phyloP scores from a whole-genome alignment of 2,888 invertebrate genomes.

The Agriotes lineatus region DNA sequence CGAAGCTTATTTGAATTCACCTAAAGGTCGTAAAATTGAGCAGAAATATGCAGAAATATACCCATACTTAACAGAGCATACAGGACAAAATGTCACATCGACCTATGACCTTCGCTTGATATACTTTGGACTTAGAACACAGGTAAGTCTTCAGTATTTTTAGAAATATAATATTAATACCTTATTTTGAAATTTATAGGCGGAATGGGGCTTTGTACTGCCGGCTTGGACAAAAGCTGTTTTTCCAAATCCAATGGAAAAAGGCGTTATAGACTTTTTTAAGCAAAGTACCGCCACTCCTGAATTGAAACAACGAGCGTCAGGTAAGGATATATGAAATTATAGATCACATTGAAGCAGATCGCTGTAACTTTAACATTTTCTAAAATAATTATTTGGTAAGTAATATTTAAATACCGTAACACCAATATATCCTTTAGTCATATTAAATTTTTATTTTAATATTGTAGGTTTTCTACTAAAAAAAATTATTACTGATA shows the following conservation, averaged over 20 bases:
- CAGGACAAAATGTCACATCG: neutral
- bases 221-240: slow-evolving; percentile 64
- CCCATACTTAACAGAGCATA: neutral
- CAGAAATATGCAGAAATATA: neutral
- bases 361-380: too few relatives aligned
- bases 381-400: too few relatives aligned
- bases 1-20: neutral
- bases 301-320: slow-evolving; percentile 61
- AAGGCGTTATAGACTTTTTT: slow-evolving; percentile 60
- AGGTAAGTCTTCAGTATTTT: too few relatives aligned
- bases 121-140: too few relatives aligned
- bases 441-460: too few relatives aligned
- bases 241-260: slow-evolving; percentile 58
- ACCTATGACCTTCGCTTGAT: neutral
- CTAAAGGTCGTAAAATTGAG: neutral
- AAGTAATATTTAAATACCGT: too few relatives aligned
- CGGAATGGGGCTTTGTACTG: slow-evolving; percentile 59
- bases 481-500: neutral
- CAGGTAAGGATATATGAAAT: slow-evolving; percentile 61
- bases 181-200: slow-evolving; percentile 22
- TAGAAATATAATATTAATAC: too few relatives aligned
- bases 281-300: slow-evolving; percentile 60
- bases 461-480: neutral
- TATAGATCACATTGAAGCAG: too few relatives aligned
- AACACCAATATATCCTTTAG: too few relatives aligned